These are phyloP conservation scores for Eupithecia vulgata DNA, from an alignment of 2,888 invertebrate genomes.

Conservation along the genomic window DNA sequence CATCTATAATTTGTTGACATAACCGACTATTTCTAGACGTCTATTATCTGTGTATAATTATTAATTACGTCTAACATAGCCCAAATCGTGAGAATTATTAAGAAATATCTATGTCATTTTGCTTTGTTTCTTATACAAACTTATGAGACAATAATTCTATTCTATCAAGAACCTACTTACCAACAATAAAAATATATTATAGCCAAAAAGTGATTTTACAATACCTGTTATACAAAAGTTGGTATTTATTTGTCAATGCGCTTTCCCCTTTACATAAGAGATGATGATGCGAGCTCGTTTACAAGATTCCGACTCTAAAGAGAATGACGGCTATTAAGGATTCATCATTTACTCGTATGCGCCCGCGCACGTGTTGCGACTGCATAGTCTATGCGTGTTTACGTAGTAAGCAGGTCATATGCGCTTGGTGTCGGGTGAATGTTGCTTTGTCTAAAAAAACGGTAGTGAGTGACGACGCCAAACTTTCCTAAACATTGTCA, in stretches of 20 bases:
- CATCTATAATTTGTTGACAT: constrained; percentile 16
- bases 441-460: background rate
- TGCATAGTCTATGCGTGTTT: constrained; percentile 16
- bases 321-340: constrained; percentile 65
- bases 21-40: constrained; percentile 16
- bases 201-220: constrained; percentile 27
- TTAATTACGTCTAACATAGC: constrained; percentile 34
- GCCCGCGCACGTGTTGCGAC: constrained; percentile 49
- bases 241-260: constrained; percentile 60
- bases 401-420: constrained; percentile 11
- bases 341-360: constrained; percentile 48
- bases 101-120: constrained; percentile 45
- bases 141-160: background rate
- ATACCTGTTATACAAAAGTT: constrained; percentile 38
- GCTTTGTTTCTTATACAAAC: background rate
- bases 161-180: background rate
- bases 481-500: background rate
- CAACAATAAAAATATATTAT: background rate
- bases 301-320: constrained; percentile 61
- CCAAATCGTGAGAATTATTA: constrained; percentile 39
- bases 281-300: constrained; percentile 70
- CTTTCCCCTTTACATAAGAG: constrained; percentile 77
- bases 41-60: constrained; percentile 31
- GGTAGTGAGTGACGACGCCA: background rate
- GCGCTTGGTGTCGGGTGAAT: background rate